A percentile compares a stretch with the other conserved stretches of the same genome.
phyloP scores from a whole-genome alignment of 2,113 vertebrate species.

The Phrynosoma blainvillii region DNA sequence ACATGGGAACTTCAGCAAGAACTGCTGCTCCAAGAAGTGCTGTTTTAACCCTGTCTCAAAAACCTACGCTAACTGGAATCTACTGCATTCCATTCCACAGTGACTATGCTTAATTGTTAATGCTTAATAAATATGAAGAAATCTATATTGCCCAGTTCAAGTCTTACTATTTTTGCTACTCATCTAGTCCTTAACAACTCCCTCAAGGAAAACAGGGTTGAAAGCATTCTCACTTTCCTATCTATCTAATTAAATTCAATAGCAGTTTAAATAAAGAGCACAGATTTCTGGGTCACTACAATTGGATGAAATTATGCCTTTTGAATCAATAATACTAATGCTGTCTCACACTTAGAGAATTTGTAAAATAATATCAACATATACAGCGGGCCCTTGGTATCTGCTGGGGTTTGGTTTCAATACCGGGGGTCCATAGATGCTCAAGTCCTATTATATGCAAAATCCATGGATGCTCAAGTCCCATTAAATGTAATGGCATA shows the following conservation, averaged over 20 bases:
- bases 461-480: no score
- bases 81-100: not conserved
- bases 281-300: no score
- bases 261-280: no score
- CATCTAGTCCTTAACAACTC: not conserved
- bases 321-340: not conserved
- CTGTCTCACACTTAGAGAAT: not conserved
- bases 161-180: not conserved
- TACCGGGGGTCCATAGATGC: no score
- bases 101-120: not conserved
- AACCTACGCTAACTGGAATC: not conserved
- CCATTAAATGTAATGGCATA: no score
- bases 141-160: not conserved
- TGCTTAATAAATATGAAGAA: not conserved
- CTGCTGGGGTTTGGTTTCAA: no score
- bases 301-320: no score
- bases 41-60: not conserved
- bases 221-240: not conserved
- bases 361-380: not conserved
- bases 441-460: no score
- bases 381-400: no score
- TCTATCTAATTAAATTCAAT: not conserved
- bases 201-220: no score
- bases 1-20: not conserved
- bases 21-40: not conserved